Evolutionary conservation across 2,888 invertebrate species (phyloP).

Genomic region (Eilema sororculum): DNA sequence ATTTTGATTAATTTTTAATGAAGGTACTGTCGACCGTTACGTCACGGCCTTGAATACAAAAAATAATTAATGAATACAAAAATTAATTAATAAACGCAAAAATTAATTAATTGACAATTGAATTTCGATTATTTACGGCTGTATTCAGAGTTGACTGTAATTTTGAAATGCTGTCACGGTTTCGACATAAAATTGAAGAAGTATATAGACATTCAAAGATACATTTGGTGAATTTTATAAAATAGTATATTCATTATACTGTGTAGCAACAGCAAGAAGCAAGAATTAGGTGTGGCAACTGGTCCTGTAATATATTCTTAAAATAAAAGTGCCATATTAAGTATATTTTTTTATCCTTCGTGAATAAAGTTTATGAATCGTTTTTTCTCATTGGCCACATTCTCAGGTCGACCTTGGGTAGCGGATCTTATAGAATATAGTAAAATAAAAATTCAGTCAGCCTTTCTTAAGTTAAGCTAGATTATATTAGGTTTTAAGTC

Average conservation of each 20-base stretch:
- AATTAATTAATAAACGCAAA: neutral
- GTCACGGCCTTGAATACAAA: conserved; percentile 4
- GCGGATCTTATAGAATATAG: conserved; percentile 29
- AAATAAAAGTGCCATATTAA: conserved; percentile 13
- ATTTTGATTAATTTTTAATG: conserved; percentile 1
- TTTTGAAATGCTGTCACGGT: conserved; percentile 1
- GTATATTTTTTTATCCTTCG: conserved; percentile 4
- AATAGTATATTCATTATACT: conserved; percentile 4
- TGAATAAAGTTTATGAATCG: neutral
- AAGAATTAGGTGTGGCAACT: conserved; percentile 22
- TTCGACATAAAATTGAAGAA: neutral
- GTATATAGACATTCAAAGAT: neutral
- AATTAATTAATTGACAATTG: conserved; percentile 9
- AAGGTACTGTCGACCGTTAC: neutral
- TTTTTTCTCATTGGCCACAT: neutral
- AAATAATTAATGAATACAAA: conserved; percentile 4
- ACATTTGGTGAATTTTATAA: neutral
- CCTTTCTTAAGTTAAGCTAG: conserved; percentile 16
- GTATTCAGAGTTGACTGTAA: conserved; percentile 4
- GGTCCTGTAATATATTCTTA: conserved; percentile 18
- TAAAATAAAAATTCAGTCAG: neutral
- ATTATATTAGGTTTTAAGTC: conserved; percentile 29
- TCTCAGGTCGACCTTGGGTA: conserved; percentile 26
- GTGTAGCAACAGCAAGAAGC: conserved; percentile 16
- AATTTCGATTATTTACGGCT: conserved; percentile 10